A percentile compares a stretch with the other conserved stretches of the same genome.
These are phyloP conservation scores for Tapera naevia DNA, from an alignment of 2,797 vertebrate genomes.

Conservation along the genomic window DNA sequence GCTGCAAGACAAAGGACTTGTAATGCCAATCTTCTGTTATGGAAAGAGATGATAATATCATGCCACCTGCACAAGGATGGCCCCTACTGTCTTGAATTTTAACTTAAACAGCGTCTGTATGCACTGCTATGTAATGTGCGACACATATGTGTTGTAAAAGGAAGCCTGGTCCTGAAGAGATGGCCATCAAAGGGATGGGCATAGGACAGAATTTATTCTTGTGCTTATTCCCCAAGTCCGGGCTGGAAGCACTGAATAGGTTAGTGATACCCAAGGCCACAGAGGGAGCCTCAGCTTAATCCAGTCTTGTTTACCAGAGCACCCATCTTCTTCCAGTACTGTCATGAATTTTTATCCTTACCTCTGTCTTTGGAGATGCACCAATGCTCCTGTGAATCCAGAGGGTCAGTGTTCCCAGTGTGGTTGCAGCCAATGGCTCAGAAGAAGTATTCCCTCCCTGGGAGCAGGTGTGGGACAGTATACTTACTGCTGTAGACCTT, in stretches of 20 bases:
- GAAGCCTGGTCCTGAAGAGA: neutral
- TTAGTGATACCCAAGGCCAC: neutral
- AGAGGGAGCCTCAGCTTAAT: neutral
- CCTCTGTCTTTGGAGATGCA: constrained; percentile 70
- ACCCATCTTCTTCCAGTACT: neutral
- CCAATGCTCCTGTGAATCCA: constrained; percentile 74
- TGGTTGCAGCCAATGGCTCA: constrained; percentile 70
- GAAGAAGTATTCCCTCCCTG: constrained; percentile 75
- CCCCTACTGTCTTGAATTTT: neutral
- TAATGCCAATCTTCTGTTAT: neutral
- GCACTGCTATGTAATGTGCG: neutral
- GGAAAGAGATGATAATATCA: neutral
- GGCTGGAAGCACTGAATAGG: neutral
- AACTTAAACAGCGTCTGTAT: neutral
- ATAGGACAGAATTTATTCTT: neutral
- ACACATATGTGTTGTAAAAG: neutral
- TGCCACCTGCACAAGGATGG: fast-evolving
- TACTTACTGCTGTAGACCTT: constrained; percentile 74
- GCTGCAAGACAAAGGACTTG: neutral
- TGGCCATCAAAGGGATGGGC: neutral
- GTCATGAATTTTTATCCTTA: neutral
- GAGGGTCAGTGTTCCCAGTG: constrained; percentile 68
- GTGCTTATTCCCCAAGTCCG: neutral
- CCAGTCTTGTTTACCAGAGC: neutral
- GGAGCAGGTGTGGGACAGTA: constrained; percentile 72